phyloP scores from a whole-genome alignment of 2,888 invertebrate genomes.

The Amiota mariae region DNA sequence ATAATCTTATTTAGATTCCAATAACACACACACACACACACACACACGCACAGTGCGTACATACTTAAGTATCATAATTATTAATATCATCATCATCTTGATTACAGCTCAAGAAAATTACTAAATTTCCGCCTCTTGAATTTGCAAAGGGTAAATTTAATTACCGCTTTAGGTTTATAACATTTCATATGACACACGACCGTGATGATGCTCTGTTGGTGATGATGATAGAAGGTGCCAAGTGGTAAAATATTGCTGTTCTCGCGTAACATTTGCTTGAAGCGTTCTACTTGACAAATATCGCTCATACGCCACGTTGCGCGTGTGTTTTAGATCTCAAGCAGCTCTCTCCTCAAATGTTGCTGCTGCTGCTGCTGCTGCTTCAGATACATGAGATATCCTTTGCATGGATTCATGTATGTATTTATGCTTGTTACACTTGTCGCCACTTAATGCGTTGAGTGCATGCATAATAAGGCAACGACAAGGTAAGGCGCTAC shows the following conservation, averaged over 20 bases:
- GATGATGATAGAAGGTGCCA: background rate
- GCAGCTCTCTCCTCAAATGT: too few relatives aligned
- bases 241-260: too few relatives aligned
- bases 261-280: too few relatives aligned
- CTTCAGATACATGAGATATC: too few relatives aligned
- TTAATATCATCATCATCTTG: too few relatives aligned
- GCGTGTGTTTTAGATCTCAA: background rate
- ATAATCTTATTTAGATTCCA: too few relatives aligned
- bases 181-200: background rate
- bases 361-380: too few relatives aligned
- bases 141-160: constrained; percentile 20
- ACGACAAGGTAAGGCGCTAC: constrained; percentile 33
- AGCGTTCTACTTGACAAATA: background rate
- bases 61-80: too few relatives aligned
- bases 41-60: too few relatives aligned
- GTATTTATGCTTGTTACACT: constrained; percentile 46
- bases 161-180: constrained; percentile 17
- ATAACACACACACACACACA: too few relatives aligned
- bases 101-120: constrained; percentile 1
- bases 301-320: constrained; percentile 17
- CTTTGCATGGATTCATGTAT: constrained; percentile 41
- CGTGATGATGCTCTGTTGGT: background rate
- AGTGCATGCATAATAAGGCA: constrained; percentile 62
- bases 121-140: constrained; percentile 15
- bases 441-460: constrained; percentile 64